phyloP scores from a whole-genome alignment of 1,140 invertebrate genomes.

The Mercenaria mercenaria region DNA sequence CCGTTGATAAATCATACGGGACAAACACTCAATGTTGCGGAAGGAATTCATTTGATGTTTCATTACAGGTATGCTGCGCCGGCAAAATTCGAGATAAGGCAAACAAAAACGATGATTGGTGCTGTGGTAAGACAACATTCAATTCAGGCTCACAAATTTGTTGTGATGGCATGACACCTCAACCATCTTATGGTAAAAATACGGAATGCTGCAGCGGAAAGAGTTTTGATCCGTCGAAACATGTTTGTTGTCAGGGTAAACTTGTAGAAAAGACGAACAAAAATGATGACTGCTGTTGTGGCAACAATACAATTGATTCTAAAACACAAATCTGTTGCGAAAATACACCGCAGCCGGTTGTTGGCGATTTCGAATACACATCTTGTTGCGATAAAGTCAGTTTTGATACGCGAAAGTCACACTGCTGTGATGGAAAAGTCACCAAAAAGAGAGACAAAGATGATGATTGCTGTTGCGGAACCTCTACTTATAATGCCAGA shows the following conservation, averaged over 20 bases:
- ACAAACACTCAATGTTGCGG: constrained; percentile 53
- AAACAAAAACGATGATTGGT: constrained; percentile 52
- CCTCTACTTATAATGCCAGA: constrained; percentile 32
- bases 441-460: constrained; percentile 29
- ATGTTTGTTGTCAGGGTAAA: constrained; percentile 53
- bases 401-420: constrained; percentile 50
- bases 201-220: constrained; percentile 45
- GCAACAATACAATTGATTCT: constrained; percentile 47
- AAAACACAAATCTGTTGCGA: constrained; percentile 53
- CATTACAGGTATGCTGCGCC: constrained; percentile 49
- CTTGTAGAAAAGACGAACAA: constrained; percentile 36
- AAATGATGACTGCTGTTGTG: constrained; percentile 60
- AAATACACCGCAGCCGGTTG: constrained; percentile 38
- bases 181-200: constrained; percentile 36
- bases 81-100: constrained; percentile 34
- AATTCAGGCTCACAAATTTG: constrained; percentile 45
- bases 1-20: constrained; percentile 38
- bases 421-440: constrained; percentile 52
- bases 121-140: constrained; percentile 46
- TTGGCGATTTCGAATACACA: constrained; percentile 44
- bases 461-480: constrained; percentile 63
- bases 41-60: constrained; percentile 26
- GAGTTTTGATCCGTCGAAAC: constrained; percentile 55
- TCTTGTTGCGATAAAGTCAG: constrained; percentile 57
- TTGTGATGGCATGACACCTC: constrained; percentile 54